Conservation (phyloP, 2,113 vertebrate genomes). For the Crotophaga sulcirostris region DNA sequence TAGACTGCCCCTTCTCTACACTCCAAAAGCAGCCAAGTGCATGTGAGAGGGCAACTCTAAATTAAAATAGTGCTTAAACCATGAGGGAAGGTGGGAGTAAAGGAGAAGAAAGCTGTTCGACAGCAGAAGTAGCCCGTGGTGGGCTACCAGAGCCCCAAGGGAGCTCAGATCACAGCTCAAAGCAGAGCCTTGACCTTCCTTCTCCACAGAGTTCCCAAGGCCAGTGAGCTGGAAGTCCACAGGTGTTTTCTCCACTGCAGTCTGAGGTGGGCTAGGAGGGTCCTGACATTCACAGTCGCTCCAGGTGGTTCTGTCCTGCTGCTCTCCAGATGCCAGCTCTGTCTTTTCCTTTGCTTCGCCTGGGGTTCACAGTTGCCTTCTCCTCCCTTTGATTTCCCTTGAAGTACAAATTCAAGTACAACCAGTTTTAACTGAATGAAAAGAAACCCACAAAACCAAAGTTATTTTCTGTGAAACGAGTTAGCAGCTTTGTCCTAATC, state of each 20-base stretch:
- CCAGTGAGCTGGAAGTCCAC: neutral
- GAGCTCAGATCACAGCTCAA: neutral
- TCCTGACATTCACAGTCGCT: conserved; percentile 6
- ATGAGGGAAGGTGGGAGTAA: neutral
- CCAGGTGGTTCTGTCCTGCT: neutral
- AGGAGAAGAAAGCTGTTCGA: neutral
- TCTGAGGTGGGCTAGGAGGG: neutral
- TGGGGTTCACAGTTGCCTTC: conserved; percentile 67
- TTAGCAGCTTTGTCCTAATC: conserved; percentile 36
- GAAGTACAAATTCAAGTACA: conserved; percentile 75
- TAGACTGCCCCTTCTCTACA: neutral
- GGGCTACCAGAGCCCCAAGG: neutral
- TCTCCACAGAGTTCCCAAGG: neutral
- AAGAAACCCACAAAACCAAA: conserved; percentile 45
- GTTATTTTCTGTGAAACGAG: conserved; percentile 9
- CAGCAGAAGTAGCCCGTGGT: neutral
- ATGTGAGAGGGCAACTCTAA: conserved; percentile 8
- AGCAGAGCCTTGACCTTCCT: neutral
- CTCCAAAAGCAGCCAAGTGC: conserved; percentile 19
- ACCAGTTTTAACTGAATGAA: conserved; percentile 52
- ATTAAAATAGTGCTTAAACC: conserved; percentile 40
- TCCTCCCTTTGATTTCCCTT: conserved; percentile 53
- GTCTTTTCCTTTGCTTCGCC: neutral
- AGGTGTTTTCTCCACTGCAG: neutral
- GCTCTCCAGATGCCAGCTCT: neutral